Conservation (phyloP, 2,797 vertebrate species). For the Phaenicophaeus curvirostris region DNA sequence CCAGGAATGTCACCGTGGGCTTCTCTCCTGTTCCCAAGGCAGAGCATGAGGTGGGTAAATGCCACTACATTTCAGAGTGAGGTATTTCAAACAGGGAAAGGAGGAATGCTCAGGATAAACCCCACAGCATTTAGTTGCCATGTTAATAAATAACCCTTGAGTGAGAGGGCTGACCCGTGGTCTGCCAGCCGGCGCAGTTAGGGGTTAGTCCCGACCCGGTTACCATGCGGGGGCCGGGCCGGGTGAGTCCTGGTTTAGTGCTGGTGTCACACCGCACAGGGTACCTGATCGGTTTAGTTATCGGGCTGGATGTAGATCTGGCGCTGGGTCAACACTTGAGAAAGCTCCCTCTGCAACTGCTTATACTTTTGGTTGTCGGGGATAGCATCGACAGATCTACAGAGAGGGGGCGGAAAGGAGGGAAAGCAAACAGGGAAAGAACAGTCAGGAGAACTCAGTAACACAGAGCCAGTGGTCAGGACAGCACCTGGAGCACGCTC, state of each 20-base stretch:
- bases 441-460: conserved; percentile 20
- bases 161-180: neutral
- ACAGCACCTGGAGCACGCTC: neutral
- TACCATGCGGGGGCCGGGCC: conserved; percentile 41
- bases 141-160: neutral
- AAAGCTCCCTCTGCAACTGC: conserved; percentile 98
- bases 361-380: conserved; percentile 99
- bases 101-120: neutral
- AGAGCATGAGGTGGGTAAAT: neutral
- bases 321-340: conserved; percentile 98
- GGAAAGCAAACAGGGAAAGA: conserved; percentile 35
- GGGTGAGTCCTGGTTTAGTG: conserved; percentile 79
- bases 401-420: conserved; percentile 65
- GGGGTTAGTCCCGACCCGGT: conserved; percentile 71
- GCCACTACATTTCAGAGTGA: neutral
- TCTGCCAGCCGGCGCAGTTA: conserved; percentile 27
- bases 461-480: neutral
- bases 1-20: neutral
- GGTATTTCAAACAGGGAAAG: neutral
- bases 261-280: conserved; percentile 71
- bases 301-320: conserved; percentile 98
- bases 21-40: conserved; percentile 11
- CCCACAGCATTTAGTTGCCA: neutral
- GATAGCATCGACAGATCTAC: conserved; percentile 98
- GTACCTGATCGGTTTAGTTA: conserved; percentile 93